Conservation (phyloP, 2,888 invertebrate species). For the Odiellus spinosus region DNA sequence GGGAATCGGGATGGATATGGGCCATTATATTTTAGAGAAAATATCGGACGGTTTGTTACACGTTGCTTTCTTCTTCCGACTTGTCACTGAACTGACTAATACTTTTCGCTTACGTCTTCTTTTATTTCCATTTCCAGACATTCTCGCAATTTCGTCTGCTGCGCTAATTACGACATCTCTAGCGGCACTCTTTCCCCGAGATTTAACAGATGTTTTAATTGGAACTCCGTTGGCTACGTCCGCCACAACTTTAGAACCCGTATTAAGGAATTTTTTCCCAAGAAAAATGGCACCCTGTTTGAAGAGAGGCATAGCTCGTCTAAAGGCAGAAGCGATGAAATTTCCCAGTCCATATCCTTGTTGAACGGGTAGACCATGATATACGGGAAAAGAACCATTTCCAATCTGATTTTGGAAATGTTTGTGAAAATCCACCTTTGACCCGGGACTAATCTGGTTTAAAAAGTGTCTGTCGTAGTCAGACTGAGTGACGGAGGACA, state of each 20-base stretch:
- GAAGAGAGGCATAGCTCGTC: conserved; percentile 6
- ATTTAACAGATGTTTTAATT: not conserved
- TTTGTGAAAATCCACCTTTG: too few species aligned
- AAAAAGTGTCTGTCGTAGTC: too few species aligned
- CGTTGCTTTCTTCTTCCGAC: too few species aligned
- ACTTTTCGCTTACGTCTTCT: conserved; percentile 2
- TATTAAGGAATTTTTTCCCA: conserved; percentile 7
- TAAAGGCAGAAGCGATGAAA: conserved; percentile 7
- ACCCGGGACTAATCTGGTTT: too few species aligned
- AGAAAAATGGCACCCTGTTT: conserved; percentile 2
- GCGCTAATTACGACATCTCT: not conserved
- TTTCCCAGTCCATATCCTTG: conserved; percentile 7
- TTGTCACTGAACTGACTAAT: conserved; percentile 1
- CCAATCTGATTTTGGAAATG: conserved; percentile 3
- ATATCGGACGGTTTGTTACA: too few species aligned
- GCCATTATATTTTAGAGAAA: too few species aligned
- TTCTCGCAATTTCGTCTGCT: not conserved
- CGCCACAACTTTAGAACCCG: conserved; percentile 1
- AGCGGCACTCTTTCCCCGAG: conserved; percentile 1
- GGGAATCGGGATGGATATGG: too few species aligned
- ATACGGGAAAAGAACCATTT: conserved; percentile 4
- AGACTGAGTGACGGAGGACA: too few species aligned
- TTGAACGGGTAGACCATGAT: conserved; percentile 4
- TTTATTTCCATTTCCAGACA: conserved; percentile 8
- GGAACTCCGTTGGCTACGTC: conserved; percentile 5